Evolutionary conservation across 2,113 vertebrate species (phyloP).

Genomic region (Ciconia maguari): DNA sequence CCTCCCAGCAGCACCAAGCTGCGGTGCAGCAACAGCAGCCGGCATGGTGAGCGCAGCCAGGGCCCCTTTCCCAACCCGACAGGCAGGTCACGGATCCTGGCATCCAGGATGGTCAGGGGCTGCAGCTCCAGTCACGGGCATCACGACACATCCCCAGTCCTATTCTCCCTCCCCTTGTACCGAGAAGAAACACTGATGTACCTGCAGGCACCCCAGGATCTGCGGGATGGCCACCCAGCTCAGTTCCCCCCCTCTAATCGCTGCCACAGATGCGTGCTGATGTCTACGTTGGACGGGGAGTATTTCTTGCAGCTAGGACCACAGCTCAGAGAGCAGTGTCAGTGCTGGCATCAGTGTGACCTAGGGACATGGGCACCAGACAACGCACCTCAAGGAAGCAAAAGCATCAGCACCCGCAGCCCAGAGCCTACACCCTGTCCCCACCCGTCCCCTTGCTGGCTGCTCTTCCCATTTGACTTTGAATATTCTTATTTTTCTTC

Average conservation of each 20-base stretch:
- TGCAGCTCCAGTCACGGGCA: too few relatives aligned
- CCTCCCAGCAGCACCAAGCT: neutral
- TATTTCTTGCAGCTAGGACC: neutral
- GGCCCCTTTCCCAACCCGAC: neutral
- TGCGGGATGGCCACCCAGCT: neutral
- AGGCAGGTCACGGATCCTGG: neutral
- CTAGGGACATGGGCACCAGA: accelerated
- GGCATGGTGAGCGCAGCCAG: neutral
- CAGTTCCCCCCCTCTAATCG: neutral
- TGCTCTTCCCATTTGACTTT: neutral
- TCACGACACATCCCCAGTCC: accelerated
- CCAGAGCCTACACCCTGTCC: neutral
- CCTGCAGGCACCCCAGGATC: neutral
- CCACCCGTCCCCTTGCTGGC: too few relatives aligned
- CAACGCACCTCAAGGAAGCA: accelerated
- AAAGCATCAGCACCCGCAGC: neutral
- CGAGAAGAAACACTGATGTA: neutral
- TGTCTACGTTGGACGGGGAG: neutral
- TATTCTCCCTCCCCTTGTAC: neutral
- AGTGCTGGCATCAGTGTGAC: accelerated
- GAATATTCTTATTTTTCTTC: neutral
- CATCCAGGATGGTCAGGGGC: neutral
- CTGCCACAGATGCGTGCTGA: accelerated
- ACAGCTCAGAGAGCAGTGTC: too few relatives aligned
- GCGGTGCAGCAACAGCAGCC: accelerated